These are phyloP conservation scores for Donacobius atricapilla DNA, from an alignment of 2,113 vertebrate genomes.

Conservation along the genomic window DNA sequence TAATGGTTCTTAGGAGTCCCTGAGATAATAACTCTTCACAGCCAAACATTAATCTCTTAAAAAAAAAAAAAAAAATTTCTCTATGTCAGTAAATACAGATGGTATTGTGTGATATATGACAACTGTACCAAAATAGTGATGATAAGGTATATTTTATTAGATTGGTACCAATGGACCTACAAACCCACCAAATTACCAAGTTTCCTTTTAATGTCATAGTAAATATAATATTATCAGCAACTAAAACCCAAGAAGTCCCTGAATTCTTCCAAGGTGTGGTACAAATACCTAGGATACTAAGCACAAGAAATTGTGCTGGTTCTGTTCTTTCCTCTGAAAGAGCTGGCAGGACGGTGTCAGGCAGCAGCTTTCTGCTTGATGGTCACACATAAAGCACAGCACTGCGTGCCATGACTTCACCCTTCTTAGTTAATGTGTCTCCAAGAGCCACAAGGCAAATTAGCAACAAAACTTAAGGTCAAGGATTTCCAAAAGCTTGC, in stretches of 20 bases:
- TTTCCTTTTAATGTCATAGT: neutral
- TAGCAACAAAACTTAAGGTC: neutral
- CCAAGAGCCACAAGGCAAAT: neutral
- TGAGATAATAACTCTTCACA: constrained; percentile 28
- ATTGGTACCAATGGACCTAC: neutral
- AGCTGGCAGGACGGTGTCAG: neutral
- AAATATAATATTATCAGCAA: neutral
- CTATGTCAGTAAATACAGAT: neutral
- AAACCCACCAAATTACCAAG: neutral
- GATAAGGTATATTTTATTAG: neutral
- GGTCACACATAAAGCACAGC: neutral
- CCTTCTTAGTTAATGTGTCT: neutral
- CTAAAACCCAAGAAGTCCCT: neutral
- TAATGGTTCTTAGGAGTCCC: constrained; percentile 38
- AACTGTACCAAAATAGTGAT: neutral
- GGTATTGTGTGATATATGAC: neutral
- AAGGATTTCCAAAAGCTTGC: constrained; percentile 8
- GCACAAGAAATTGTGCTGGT: neutral
- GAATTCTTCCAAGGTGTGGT: constrained; percentile 12
- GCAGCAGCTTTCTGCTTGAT: neutral
- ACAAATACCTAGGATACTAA: constrained; percentile 12
- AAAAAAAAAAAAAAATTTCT: neutral
- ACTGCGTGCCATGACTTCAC: neutral
- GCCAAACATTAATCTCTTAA: neutral
- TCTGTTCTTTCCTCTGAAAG: neutral